Conservation (phyloP, 2,797 vertebrate species). For the Myiotriccus ornatus region DNA sequence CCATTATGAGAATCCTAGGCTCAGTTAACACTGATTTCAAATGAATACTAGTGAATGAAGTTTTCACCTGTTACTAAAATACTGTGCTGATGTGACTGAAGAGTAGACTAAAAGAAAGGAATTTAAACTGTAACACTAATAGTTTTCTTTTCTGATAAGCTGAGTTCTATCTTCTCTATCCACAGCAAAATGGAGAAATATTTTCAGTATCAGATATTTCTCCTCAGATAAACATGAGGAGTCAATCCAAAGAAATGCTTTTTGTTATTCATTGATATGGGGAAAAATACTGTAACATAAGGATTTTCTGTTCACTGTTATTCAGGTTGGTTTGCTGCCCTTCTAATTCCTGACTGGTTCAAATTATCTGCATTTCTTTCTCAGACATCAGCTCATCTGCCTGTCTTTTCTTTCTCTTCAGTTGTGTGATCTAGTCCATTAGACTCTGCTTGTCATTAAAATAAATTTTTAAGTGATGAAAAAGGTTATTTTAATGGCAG, state of each 20-base stretch:
- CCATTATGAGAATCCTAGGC: neutral
- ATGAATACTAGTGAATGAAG: neutral
- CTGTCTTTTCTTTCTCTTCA: constrained; percentile 36
- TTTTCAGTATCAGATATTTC: neutral
- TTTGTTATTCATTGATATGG: neutral
- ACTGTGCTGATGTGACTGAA: neutral
- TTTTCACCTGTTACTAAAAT: neutral
- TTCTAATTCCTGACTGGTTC: constrained; percentile 37
- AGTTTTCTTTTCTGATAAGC: neutral
- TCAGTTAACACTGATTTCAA: neutral
- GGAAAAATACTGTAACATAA: neutral
- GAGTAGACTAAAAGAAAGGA: neutral
- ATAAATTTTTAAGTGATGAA: neutral
- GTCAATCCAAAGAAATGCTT: neutral
- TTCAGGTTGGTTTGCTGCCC: neutral
- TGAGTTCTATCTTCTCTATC: neutral
- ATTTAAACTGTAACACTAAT: neutral
- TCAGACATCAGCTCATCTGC: neutral
- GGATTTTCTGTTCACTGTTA: constrained; percentile 29
- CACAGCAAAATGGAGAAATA: neutral
- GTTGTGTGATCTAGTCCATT: constrained; percentile 27
- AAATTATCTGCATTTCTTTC: constrained; percentile 23
- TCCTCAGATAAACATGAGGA: neutral
- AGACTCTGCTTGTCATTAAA: constrained; percentile 27
- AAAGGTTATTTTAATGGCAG: neutral